A percentile compares a stretch with the other conserved stretches of the same genome.
phyloP scores from a whole-genome alignment of 37 sponge, comb jelly and placozoan species.

The Eunapius fragilis region DNA sequence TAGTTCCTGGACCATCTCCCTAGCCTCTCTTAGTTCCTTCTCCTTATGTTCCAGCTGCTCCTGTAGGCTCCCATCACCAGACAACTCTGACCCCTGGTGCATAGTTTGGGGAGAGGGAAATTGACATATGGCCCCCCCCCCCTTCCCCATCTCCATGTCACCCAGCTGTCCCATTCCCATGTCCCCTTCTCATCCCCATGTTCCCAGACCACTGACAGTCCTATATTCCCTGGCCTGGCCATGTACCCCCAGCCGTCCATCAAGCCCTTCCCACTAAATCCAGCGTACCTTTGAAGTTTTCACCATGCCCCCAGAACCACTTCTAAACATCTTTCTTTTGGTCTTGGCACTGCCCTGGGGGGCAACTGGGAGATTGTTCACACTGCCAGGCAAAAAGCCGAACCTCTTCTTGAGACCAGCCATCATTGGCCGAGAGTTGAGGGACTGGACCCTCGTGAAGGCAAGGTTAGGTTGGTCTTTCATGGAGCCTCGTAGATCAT shows the following conservation, averaged over 20 bases:
- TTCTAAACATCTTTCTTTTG: constrained; percentile 23
- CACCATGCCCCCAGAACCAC: constrained; percentile 47
- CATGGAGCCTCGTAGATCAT: constrained; percentile 21
- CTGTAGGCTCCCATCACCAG: neutral
- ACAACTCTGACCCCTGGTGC: neutral
- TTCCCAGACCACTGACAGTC: neutral
- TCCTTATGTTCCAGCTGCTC: constrained; percentile 46
- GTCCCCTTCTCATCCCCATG: neutral
- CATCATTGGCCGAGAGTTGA: constrained; percentile 28
- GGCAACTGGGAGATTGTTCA: neutral
- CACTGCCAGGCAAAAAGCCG: neutral
- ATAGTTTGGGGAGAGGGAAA: neutral
- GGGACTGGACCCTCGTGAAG: constrained; percentile 40
- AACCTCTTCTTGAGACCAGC: constrained; percentile 52
- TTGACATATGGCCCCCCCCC: too few relatives aligned
- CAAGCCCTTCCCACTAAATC: neutral
- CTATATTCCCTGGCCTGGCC: too few relatives aligned
- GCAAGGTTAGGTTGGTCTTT: constrained; percentile 1
- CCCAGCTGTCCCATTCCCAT: neutral
- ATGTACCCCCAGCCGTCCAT: neutral
- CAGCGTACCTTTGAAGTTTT: neutral
- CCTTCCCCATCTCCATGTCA: too few relatives aligned
- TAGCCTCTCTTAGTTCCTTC: constrained; percentile 22
- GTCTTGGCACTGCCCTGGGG: neutral
- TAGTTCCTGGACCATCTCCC: constrained; percentile 41